Base-by-base conservation (phyloP, 1,140 invertebrate genomes). In the Cotesia vestalis region DNA sequence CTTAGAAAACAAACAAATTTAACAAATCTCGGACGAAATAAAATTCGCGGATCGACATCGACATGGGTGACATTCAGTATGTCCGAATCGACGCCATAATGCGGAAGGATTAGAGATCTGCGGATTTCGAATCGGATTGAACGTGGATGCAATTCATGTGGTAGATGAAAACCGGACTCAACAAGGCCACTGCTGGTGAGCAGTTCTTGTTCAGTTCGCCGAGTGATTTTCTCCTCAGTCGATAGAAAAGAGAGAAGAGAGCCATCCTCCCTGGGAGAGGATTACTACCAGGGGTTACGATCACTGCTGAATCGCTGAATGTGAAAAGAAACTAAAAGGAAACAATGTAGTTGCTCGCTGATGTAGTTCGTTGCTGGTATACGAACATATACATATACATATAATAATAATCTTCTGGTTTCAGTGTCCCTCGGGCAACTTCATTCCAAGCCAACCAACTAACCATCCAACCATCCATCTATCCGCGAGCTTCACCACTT, bases 1-100 rank as follows among this genome's bases (percentile, higher is more conserved):
- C 60, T 20, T 68, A 17, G 46, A 67, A 67, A n/a, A 67, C 20
- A 72, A 72, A 67, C 8, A 51, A 66, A 72, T 72, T 59, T 60
- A 66, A 67, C 46, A 55, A 66, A 72, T 72, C 57, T 60, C 38
- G 5, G 40, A 12, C n/a, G 34, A 64, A 27, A 72, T 72, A 59
- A 72, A 67, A 55, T 36, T 20, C 5, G 40, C 6, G 40, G 40
- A 11, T 27, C 8, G 40, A 11, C 4, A 8, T 2, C 5, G 40
- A 46, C 11, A 46, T 6, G 11, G 40, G 11, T 72, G 57, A 67
- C 38, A 46, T 72, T 67, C 8, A 61, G 27, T 14, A 40, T 40
- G 71, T 67, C 67, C 61, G 55, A 72, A 62, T 66, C 71, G 40
- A 55, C 64, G 36, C 71, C 38, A 72, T 59, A 72, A 72, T 67